Evolutionary conservation across 2,888 invertebrate species (phyloP).

Genomic region (Pristionchus exspectatus): DNA sequence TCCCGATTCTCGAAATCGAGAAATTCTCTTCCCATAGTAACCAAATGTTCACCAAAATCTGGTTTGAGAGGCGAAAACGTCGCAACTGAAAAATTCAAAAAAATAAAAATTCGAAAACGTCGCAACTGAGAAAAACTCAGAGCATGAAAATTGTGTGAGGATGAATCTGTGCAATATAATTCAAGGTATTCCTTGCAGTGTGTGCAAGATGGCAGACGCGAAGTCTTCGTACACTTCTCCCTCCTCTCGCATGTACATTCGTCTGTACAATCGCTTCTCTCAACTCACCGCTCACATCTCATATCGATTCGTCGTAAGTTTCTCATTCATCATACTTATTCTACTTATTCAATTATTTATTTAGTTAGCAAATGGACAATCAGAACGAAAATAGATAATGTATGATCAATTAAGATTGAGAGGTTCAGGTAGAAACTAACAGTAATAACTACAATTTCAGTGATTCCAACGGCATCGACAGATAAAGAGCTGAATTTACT

Average conservation of each 20-base stretch:
- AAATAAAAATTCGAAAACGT: neutral
- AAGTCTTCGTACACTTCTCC: conserved; percentile 41
- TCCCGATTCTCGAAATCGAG: neutral
- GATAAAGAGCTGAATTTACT: neutral
- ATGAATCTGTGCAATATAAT: too few species aligned
- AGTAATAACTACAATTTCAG: neutral
- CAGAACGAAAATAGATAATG: neutral
- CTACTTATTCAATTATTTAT: too few species aligned
- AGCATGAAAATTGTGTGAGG: too few species aligned
- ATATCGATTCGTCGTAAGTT: conserved; percentile 45
- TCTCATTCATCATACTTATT: too few species aligned
- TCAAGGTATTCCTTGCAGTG: neutral
- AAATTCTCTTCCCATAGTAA: neutral
- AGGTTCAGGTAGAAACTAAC: neutral
- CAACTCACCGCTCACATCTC: conserved; percentile 51
- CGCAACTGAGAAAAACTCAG: neutral
- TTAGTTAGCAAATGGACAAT: too few species aligned
- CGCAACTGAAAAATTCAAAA: neutral
- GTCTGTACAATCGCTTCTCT: conserved; percentile 51
- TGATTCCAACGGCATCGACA: neutral
- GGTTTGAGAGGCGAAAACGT: neutral
- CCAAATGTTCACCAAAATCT: neutral
- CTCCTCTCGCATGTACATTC: conserved; percentile 42
- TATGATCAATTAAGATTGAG: neutral
- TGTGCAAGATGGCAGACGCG: conserved; percentile 51